Percentiles rank a stretch among this genome's conserved stretches.
These are phyloP conservation scores for Neosilurus mollespiculum DNA, from an alignment of 2,797 vertebrate species.

Conservation along the genomic window DNA sequence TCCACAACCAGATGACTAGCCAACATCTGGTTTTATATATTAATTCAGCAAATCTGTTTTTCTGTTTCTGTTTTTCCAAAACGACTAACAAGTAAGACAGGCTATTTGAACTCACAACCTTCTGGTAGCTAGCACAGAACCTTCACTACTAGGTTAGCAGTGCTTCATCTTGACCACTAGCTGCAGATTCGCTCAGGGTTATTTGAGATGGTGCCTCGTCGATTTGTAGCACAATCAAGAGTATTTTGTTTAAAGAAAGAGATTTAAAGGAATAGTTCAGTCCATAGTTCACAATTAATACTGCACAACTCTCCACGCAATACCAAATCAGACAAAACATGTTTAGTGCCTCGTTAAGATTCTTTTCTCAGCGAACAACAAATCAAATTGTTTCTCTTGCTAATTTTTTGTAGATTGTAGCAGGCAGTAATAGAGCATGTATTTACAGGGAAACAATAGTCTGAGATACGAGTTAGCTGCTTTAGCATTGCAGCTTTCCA, in stretches of 20 bases:
- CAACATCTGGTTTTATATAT: not conserved
- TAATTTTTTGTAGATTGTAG: not conserved
- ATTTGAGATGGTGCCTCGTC: constrained; percentile 29
- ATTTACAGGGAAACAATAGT: not conserved
- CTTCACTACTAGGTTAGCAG: not conserved
- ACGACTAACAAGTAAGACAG: not conserved
- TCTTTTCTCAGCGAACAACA: not conserved
- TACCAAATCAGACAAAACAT: not conserved
- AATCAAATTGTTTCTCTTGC: not conserved
- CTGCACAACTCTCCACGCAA: not conserved
- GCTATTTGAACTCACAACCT: not conserved
- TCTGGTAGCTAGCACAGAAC: not conserved
- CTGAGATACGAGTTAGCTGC: not conserved
- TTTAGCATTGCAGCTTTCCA: not conserved
- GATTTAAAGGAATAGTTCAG: not conserved
- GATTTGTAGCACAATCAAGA: constrained; percentile 23
- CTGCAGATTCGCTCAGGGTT: constrained; percentile 46
- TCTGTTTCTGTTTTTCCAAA: not conserved
- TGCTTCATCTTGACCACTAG: not conserved
- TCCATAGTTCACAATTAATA: not conserved
- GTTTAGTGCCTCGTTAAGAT: not conserved
- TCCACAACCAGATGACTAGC: not conserved
- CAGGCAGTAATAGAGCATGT: not conserved
- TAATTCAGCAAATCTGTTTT: not conserved
- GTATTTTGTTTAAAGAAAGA: not conserved